These are phyloP conservation scores for Chanos chanos DNA, from an alignment of 2,797 vertebrate species.

Conservation along the genomic window DNA sequence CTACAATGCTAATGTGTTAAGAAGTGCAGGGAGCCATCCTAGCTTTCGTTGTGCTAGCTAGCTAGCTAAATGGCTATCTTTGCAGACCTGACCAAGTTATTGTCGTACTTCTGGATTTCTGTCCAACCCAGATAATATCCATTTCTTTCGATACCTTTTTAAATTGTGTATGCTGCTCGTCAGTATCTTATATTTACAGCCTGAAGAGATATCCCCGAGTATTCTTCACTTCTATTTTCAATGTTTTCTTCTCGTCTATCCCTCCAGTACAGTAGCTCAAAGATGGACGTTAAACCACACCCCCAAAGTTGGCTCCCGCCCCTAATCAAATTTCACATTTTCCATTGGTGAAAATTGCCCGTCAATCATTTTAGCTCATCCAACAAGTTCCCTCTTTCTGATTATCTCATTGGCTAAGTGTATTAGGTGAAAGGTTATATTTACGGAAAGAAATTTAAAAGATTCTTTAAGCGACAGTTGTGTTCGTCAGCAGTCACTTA, in stretches of 20 bases:
- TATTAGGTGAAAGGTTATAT: constrained; percentile 36
- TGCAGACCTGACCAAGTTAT: too few species aligned
- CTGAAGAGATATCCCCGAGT: constrained; percentile 67
- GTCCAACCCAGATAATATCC: constrained; percentile 47
- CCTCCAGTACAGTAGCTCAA: constrained; percentile 69
- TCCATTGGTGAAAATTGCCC: constrained; percentile 49
- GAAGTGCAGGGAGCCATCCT: too few species aligned
- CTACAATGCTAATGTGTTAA: background rate
- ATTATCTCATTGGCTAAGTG: constrained; percentile 46
- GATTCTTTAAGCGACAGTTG: background rate
- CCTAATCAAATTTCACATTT: constrained; percentile 41
- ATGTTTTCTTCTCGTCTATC: constrained; percentile 77
- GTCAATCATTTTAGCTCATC: constrained; percentile 38
- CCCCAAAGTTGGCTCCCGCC: constrained; percentile 45
- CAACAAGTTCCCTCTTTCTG: constrained; percentile 49
- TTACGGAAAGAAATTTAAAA: constrained; percentile 25
- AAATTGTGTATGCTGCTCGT: constrained; percentile 69
- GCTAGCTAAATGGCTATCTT: constrained; percentile 6
- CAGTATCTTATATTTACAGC: constrained; percentile 68
- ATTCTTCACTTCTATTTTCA: constrained; percentile 74
- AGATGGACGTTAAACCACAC: constrained; percentile 78
- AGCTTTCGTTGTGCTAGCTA: constrained; percentile 18
- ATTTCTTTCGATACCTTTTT: constrained; percentile 68
- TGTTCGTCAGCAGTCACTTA: background rate
- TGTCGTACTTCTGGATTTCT: too few species aligned